phyloP scores from a whole-genome alignment of 2,113 vertebrate species.

The Aphyosemion australe region DNA sequence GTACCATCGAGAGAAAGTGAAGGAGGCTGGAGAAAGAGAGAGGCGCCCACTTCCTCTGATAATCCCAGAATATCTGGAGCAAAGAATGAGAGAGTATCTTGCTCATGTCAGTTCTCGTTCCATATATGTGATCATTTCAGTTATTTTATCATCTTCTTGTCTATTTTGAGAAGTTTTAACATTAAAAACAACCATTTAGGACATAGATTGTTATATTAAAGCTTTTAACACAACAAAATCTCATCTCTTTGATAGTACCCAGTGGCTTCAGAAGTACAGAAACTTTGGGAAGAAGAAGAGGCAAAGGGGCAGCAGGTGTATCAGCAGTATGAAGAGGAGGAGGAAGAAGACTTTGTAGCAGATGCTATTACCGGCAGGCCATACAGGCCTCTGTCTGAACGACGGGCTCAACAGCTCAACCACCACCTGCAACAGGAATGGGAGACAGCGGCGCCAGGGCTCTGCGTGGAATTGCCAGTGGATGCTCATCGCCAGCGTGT shows the following conservation, averaged over 20 bases:
- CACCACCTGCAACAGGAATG: constrained; percentile 83
- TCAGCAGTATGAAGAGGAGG: constrained; percentile 47
- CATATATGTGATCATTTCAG: neutral
- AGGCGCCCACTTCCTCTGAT: constrained; percentile 84
- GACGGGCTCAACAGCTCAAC: constrained; percentile 77
- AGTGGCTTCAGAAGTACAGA: constrained; percentile 76
- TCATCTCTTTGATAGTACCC: constrained; percentile 78
- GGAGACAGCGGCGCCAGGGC: constrained; percentile 72
- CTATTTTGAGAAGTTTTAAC: neutral
- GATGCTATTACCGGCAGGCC: constrained; percentile 89
- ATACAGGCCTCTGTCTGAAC: constrained; percentile 78
- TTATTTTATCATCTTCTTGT: neutral
- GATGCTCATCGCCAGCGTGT: constrained; percentile 87
- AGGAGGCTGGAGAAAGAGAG: constrained; percentile 83
- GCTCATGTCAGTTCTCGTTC: constrained; percentile 77
- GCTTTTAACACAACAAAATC: neutral
- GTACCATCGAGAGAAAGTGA: constrained; percentile 87
- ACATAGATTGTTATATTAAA: neutral
- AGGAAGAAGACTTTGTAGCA: constrained; percentile 75
- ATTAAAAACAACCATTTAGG: neutral
- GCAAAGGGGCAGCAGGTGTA: constrained; percentile 33
- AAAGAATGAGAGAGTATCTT: constrained; percentile 85
- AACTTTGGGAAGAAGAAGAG: constrained; percentile 72
- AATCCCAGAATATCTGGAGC: constrained; percentile 83
- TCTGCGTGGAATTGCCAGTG: constrained; percentile 83